These are phyloP conservation scores for Iguana delicatissima DNA, from an alignment of 2,797 vertebrate species.

Conservation along the genomic window DNA sequence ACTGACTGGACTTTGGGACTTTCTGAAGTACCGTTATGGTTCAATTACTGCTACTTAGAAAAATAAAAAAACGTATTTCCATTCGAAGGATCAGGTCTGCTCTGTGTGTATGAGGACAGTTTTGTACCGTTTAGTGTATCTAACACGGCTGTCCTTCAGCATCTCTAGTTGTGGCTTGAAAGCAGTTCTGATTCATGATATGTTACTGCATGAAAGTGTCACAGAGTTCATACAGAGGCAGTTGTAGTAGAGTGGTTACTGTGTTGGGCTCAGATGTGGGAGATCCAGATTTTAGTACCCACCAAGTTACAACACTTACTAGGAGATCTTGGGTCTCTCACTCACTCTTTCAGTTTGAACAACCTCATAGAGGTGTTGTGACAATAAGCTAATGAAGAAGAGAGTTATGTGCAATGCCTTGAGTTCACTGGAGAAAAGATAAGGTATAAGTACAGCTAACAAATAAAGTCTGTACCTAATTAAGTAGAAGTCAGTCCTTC, in stretches of 20 bases:
- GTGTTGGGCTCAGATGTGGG: too few relatives aligned
- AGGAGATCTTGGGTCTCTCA: too few relatives aligned
- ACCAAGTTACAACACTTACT: too few relatives aligned
- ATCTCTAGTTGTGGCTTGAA: neutral
- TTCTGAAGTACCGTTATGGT: slow-evolving; percentile 10
- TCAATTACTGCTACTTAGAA: neutral
- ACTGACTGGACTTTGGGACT: neutral
- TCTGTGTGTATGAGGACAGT: neutral
- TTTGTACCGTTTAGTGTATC: neutral
- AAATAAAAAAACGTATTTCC: neutral
- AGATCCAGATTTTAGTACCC: too few relatives aligned
- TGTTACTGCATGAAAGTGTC: neutral
- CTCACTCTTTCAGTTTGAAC: too few relatives aligned
- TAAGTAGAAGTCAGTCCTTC: neutral
- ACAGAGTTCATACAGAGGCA: too few relatives aligned
- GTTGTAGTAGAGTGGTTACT: too few relatives aligned
- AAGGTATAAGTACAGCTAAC: neutral
- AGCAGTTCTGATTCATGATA: neutral
- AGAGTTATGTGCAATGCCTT: too few relatives aligned
- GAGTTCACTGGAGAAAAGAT: neutral
- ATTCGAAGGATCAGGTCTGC: neutral
- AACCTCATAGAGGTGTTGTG: too few relatives aligned
- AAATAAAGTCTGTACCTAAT: neutral
- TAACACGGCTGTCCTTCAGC: too few relatives aligned
- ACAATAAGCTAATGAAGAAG: too few relatives aligned